Percentiles rank a stretch among this genome's conserved stretches.
These are phyloP conservation scores for Montipora capricornis DNA, from an alignment of 64 coral and sea anemone genomes.

Conservation along the genomic window DNA sequence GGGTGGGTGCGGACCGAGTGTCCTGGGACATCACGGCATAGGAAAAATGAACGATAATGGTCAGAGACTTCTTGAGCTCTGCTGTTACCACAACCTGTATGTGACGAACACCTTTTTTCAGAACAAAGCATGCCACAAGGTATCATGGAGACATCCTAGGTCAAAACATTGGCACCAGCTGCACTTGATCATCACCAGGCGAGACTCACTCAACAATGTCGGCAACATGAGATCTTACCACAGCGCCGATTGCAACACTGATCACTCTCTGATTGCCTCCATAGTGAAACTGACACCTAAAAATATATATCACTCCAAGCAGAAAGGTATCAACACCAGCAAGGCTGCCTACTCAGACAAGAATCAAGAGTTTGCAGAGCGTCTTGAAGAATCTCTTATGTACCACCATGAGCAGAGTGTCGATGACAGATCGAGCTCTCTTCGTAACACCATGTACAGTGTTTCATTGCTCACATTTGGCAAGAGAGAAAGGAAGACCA, in stretches of 20 bases:
- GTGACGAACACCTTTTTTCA: too few species aligned
- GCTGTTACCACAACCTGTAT: too few species aligned
- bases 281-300: not conserved
- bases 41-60: too few species aligned
- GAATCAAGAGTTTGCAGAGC: not conserved
- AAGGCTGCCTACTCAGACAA: not conserved
- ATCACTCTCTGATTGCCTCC: slow-evolving; percentile 2
- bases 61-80: too few species aligned
- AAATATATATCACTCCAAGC: not conserved
- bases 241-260: too few species aligned
- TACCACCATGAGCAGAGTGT: not conserved
- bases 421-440: slow-evolving; percentile 8
- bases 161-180: slow-evolving; percentile 15
- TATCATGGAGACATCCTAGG: too few species aligned
- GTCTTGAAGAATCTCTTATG: not conserved
- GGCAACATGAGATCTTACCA: not conserved
- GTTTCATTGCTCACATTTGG: too few species aligned
- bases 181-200: not conserved
- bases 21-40: too few species aligned
- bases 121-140: too few species aligned
- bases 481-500: slow-evolving; percentile 4
- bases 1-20: too few species aligned
- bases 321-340: slow-evolving; percentile 49
- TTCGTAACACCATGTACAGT: not conserved
- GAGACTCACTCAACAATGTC: not conserved